Evolutionary conservation across 2,888 invertebrate genomes (phyloP).

Genomic region (Phyllotreta cruciferae): DNA sequence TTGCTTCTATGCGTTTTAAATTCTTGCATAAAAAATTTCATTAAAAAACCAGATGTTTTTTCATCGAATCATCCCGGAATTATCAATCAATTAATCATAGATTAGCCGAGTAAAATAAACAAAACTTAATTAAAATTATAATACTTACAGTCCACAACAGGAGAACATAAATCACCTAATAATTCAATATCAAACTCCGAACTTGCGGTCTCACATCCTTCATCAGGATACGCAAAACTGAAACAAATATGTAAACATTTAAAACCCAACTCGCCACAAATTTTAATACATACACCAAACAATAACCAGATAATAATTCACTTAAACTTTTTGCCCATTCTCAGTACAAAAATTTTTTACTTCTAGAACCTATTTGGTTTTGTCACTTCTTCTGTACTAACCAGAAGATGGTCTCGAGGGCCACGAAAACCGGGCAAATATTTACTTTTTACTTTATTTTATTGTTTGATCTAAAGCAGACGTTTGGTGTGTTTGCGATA

Average conservation of each 20-base stretch:
- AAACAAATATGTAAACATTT: slow-evolving; percentile 4
- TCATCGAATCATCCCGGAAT: no score
- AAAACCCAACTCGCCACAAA: no score
- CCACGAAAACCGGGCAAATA: slow-evolving; percentile 22
- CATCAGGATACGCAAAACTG: not conserved
- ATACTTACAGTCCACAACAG: slow-evolving; percentile 32
- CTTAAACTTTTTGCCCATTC: no score
- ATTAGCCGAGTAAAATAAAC: not conserved
- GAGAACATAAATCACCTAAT: slow-evolving; percentile 26
- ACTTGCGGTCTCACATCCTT: slow-evolving; percentile 23
- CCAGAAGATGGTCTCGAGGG: not conserved
- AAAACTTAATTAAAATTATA: not conserved
- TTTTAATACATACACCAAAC: no score
- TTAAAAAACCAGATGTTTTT: no score
- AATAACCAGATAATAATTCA: no score
- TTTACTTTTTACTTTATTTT: slow-evolving; percentile 14
- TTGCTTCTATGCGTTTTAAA: no score
- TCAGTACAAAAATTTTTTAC: no score
- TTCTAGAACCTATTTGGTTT: no score
- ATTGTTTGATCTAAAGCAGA: slow-evolving; percentile 22
- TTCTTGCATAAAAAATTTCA: no score
- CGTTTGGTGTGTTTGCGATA: slow-evolving; percentile 13
- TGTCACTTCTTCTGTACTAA: no score
- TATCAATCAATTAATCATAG: no score
- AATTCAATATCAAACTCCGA: not conserved